These are phyloP conservation scores for Anas bahamensis DNA, from an alignment of 2,797 vertebrate genomes.

Conservation along the genomic window DNA sequence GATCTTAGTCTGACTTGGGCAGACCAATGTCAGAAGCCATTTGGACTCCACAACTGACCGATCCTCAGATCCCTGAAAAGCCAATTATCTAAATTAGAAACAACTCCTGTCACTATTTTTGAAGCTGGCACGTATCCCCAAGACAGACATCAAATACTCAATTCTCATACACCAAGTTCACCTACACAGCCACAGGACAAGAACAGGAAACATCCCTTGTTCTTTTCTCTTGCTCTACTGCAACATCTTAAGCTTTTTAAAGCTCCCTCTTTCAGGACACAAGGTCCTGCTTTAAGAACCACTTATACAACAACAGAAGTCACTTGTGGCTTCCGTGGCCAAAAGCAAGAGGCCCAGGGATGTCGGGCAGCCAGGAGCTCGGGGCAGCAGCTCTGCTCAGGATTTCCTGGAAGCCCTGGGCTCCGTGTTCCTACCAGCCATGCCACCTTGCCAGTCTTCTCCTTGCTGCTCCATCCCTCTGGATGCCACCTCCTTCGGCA, in stretches of 20 bases:
- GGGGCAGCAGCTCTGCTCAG: background rate
- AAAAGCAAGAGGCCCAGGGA: background rate
- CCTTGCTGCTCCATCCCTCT: background rate
- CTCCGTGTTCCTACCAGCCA: background rate
- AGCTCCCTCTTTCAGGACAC: background rate
- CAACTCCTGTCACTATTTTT: constrained; percentile 55
- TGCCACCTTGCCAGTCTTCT: background rate
- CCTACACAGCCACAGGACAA: background rate
- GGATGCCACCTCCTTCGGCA: background rate
- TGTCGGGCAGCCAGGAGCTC: background rate
- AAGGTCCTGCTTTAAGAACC: constrained; percentile 10
- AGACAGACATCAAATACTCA: constrained; percentile 40
- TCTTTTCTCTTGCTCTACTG: background rate
- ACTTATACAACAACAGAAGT: constrained; percentile 1
- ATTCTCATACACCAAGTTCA: background rate
- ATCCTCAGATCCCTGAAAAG: constrained; percentile 48
- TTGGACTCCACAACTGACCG: constrained; percentile 12
- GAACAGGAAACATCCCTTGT: rapidly evolving
- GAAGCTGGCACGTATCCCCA: background rate
- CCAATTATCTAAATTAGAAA: constrained; percentile 71
- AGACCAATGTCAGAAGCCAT: constrained; percentile 20
- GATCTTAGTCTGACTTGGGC: background rate
- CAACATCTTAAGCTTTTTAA: constrained; percentile 19
- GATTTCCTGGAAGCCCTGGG: background rate
- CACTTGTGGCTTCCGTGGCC: background rate